These are phyloP conservation scores for Mormyrus hasselquistii DNA, from an alignment of 2,797 vertebrate genomes.

Conservation along the genomic window DNA sequence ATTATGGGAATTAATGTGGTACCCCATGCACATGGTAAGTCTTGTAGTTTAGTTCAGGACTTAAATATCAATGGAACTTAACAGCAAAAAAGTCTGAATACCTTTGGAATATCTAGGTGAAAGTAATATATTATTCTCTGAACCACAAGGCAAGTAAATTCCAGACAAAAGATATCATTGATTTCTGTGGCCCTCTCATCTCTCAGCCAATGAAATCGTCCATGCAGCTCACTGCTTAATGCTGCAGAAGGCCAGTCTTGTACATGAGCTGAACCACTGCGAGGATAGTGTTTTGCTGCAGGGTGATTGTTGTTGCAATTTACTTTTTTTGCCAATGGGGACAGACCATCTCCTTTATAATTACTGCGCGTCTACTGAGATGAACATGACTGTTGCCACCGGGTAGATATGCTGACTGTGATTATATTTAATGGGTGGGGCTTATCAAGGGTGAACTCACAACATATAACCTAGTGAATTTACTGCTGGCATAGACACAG, in stretches of 20 bases:
- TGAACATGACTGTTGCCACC: not conserved
- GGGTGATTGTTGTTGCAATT: not conserved
- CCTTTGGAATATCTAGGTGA: not conserved
- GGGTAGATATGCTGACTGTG: not conserved
- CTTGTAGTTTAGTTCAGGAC: not conserved
- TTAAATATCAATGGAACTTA: conserved; percentile 3
- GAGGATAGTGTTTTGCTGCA: not conserved
- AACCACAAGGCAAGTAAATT: conserved; percentile 6
- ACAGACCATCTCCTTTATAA: conserved; percentile 6
- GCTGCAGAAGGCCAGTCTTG: not conserved
- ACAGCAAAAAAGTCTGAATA: not conserved
- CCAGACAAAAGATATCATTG: not conserved
- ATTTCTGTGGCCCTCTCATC: not conserved
- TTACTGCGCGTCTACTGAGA: not conserved
- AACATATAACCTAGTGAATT: not conserved
- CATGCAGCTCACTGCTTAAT: not conserved
- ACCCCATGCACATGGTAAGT: not conserved
- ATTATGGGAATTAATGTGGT: not conserved
- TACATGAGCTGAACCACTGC: not conserved
- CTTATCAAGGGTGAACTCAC: conserved; percentile 7
- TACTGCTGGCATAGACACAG: conserved; percentile 9
- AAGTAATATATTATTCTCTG: not conserved
- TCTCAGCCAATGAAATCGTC: not conserved
- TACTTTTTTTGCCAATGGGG: not conserved
- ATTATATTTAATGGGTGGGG: conserved; percentile 7